Evolutionary conservation across 2,797 vertebrate genomes (phyloP).

Genomic region (Cryptoblepharus egeriae): DNA sequence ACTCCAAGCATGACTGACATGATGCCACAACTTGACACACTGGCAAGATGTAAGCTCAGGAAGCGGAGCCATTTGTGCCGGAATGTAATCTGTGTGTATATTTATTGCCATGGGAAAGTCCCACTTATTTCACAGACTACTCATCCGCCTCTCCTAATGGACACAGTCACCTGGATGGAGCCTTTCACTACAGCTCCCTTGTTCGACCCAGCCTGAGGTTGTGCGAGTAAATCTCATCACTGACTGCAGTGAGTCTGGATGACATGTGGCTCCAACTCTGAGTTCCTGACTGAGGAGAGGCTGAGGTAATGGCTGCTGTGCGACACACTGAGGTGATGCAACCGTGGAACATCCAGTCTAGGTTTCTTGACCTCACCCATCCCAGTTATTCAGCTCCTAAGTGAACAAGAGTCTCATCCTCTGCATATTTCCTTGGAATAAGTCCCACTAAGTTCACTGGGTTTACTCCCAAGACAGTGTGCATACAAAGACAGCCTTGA

Average conservation of each 20-base stretch:
- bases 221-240: background rate
- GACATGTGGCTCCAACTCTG: background rate
- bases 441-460: background rate
- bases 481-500: background rate
- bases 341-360: constrained; percentile 1
- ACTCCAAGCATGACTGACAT: background rate
- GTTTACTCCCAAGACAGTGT: background rate
- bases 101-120: constrained; percentile 23
- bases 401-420: background rate
- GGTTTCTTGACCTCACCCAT: background rate
- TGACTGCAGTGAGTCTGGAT: background rate
- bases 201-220: background rate
- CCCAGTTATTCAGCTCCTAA: background rate
- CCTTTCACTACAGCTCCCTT: background rate
- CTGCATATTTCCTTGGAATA: background rate
- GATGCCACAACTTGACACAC: background rate
- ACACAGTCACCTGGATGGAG: background rate
- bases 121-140: background rate
- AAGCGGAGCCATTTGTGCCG: constrained; percentile 10
- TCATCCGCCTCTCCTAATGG: constrained; percentile 1
- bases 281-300: background rate
- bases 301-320: constrained; percentile 1
- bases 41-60: background rate
- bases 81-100: background rate
- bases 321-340: background rate